Base-by-base conservation (phyloP, 2,113 vertebrate genomes). In the Porphyrio hochstetteri region DNA sequence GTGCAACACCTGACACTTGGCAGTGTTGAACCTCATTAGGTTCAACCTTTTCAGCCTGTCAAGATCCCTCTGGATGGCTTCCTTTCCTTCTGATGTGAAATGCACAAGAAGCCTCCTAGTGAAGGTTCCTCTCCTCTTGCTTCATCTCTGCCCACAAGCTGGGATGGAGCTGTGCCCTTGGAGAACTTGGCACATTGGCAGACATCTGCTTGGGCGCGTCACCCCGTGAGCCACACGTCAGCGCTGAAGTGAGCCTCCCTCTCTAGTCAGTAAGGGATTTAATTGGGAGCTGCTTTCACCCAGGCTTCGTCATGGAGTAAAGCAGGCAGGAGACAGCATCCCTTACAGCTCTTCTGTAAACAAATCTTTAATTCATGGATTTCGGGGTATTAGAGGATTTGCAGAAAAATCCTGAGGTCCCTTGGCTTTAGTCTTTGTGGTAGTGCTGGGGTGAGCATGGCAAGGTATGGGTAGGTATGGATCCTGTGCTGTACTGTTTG, bases 321-420 rank as follows among this genome's bases (percentile, higher is more conserved):
- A 48, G 55, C 42, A 60, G 70, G 35, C 70, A 44, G 46, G 74
- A 5, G 42, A 86, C 81, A 69, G 80, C 23, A 60, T 69, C 81
- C n/a, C 60, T 11, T 12, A 19, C 17, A 56, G 31, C 44, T 82
- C 55, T 68, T 68, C 42, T 31, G 60, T 91, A 78, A 95, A 91
- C 88, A 93, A 20, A 86, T 86, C 85, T 95, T 89, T 88, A 93
- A 82, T 93, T 89, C 82, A 82, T 89, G 35, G 44, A 16, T 74
- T 79, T 88, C 17, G 28, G 29, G 9, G 24, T 68, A 20, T 38
- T 48, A 35, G 70, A 19, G 35, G 36, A 48, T 69, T 82, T 38
- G 13, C 42, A 59, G 63, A 52, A 68, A 76, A 74, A 52, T 15
- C 27, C 17, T 5, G 21, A 67, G 16, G 52, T 79, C 35, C 35